phyloP scores from a whole-genome alignment of 2,113 vertebrate genomes.

The Empidonax traillii region DNA sequence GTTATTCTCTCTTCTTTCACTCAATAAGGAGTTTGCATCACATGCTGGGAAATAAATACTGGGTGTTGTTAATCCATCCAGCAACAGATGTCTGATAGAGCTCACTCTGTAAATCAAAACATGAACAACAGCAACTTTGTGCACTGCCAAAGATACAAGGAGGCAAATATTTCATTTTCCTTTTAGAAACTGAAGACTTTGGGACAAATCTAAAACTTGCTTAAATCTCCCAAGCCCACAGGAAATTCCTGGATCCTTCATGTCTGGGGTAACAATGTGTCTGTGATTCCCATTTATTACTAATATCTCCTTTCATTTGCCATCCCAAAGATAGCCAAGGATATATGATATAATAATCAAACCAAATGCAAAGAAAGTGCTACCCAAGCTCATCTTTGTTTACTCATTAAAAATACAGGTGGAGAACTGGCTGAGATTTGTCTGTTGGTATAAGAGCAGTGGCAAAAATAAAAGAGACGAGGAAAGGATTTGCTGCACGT shows the following conservation, averaged over 20 bases:
- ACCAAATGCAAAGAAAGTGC: not conserved
- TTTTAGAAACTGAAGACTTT: not conserved
- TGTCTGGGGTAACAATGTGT: not conserved
- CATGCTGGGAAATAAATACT: slow-evolving; percentile 37
- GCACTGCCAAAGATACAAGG: not conserved
- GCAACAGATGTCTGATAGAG: slow-evolving; percentile 43
- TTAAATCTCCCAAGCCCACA: not conserved
- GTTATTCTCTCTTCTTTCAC: not conserved
- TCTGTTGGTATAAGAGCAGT: not conserved
- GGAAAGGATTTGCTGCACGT: not conserved
- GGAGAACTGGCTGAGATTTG: not conserved
- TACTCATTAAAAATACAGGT: not conserved
- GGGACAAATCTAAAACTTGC: not conserved
- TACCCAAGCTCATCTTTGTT: not conserved
- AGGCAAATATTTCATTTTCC: not conserved
- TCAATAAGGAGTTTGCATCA: not conserved
- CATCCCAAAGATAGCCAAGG: not conserved
- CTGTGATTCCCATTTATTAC: not conserved
- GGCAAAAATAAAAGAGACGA: not conserved
- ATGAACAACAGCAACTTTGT: slow-evolving; percentile 27
- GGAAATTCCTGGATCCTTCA: not conserved
- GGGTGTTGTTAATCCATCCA: slow-evolving; percentile 34
- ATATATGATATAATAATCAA: not conserved
- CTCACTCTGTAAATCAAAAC: slow-evolving; percentile 43
- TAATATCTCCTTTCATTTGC: not conserved